phyloP scores from a whole-genome alignment of 2,888 invertebrate species.

The Tachina fera region DNA sequence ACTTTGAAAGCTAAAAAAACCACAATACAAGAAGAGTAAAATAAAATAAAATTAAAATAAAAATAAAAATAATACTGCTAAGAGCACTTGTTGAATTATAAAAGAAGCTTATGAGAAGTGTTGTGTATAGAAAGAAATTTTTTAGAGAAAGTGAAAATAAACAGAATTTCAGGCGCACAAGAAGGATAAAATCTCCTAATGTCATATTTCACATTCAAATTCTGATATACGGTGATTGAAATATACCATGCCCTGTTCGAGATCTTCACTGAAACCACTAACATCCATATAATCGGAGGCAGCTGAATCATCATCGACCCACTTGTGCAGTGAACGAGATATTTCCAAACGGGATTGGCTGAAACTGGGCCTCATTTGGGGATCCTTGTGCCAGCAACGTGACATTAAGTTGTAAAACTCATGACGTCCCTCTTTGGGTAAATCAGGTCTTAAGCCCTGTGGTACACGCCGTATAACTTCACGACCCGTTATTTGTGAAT shows the following conservation, averaged over 20 bases:
- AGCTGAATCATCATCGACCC: constrained; percentile 82
- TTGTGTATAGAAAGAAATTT: background rate
- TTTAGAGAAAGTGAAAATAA: background rate
- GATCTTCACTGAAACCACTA: constrained; percentile 83
- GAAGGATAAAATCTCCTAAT: constrained; percentile 71
- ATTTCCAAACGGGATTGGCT: constrained; percentile 84
- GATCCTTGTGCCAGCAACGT: constrained; percentile 88
- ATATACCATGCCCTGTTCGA: constrained; percentile 83
- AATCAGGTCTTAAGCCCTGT: constrained; percentile 90
- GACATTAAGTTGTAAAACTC: constrained; percentile 87
- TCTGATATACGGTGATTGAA: constrained; percentile 85
- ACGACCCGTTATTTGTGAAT: constrained; percentile 92
- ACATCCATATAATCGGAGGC: constrained; percentile 83
- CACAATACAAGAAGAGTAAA: constrained; percentile 13
- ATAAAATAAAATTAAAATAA: constrained; percentile 52
- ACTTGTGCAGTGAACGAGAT: constrained; percentile 81
- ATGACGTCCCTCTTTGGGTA: constrained; percentile 91
- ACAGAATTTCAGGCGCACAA: constrained; percentile 69
- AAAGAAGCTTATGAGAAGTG: background rate
- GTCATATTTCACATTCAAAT: constrained; percentile 87
- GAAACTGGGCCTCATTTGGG: constrained; percentile 89
- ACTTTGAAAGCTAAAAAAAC: constrained; percentile 53
- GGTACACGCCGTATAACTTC: constrained; percentile 92
- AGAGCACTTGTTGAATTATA: constrained; percentile 71
- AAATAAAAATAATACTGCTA: constrained; percentile 74